Evolutionary conservation across 1,140 invertebrate genomes (phyloP).

Genomic region (Drosophila burlai): DNA sequence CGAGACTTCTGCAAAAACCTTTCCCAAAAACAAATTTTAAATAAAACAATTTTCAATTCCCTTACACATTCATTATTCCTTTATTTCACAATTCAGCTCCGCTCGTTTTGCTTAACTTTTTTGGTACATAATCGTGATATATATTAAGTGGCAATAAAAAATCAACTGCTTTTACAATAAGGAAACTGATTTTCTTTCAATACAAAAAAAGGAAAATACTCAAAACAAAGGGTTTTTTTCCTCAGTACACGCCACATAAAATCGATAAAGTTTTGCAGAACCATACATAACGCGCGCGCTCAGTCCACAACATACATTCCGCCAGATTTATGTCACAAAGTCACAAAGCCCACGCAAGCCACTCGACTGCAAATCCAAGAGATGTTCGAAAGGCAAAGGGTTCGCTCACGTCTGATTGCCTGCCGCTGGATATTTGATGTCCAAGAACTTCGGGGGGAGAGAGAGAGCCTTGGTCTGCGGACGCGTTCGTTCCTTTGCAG

Average conservation of each 20-base stretch:
- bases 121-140: constrained; percentile 46
- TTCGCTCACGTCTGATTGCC: constrained; percentile 12
- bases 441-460: constrained; percentile 57
- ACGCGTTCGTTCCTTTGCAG: constrained; percentile 2
- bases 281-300: constrained; percentile 16
- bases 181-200: constrained; percentile 45
- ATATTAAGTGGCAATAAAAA: constrained; percentile 70
- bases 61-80: constrained; percentile 68
- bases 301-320: constrained; percentile 13
- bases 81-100: constrained; percentile 64
- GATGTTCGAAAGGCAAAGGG: constrained; percentile 6
- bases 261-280: constrained; percentile 39
- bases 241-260: constrained; percentile 75
- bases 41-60: constrained; percentile 10
- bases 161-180: constrained; percentile 47
- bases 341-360: constrained; percentile 3
- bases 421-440: constrained; percentile 43
- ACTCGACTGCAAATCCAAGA: constrained; percentile 1
- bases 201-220: constrained; percentile 43
- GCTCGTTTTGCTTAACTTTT: constrained; percentile 33
- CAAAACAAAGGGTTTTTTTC: constrained; percentile 41
- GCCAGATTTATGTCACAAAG: constrained; percentile 4
- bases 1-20: too few species aligned
- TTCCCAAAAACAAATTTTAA: neutral
- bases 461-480: constrained; percentile 59